Conservation (phyloP, 2,797 vertebrate genomes). For the Prionace glauca region DNA sequence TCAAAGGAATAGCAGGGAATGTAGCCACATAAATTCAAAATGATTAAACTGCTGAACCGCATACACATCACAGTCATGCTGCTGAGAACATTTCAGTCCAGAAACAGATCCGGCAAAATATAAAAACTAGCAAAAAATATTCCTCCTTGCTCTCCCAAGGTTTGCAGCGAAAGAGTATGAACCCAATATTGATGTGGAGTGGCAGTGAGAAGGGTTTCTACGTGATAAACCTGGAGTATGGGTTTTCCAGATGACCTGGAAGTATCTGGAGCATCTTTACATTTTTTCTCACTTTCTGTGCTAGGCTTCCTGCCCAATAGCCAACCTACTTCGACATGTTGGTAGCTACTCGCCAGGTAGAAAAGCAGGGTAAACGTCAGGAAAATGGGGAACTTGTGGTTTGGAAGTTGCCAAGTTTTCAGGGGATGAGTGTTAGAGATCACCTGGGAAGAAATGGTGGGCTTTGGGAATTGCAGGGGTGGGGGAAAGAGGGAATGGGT, state of each 20-base stretch:
- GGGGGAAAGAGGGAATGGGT: not conserved
- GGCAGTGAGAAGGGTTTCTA: not conserved
- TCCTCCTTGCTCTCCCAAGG: not conserved
- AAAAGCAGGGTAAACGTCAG: not conserved
- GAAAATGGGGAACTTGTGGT: not conserved
- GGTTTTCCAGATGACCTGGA: not conserved
- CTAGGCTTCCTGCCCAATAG: not conserved
- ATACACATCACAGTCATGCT: not conserved
- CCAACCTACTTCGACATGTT: not conserved
- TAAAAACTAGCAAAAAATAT: not conserved
- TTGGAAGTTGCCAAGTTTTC: not conserved
- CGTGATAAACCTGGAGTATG: not conserved
- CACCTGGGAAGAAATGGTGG: not conserved
- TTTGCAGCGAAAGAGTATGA: not conserved
- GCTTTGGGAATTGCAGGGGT: not conserved
- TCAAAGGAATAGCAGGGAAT: conserved; percentile 9
- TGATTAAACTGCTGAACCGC: conserved; percentile 8
- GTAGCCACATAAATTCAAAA: conserved; percentile 26
- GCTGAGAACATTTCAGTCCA: not conserved
- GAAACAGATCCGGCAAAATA: not conserved
- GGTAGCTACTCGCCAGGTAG: not conserved
- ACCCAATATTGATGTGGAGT: not conserved
- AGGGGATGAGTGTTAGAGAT: not conserved
- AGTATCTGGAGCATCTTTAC: not conserved
- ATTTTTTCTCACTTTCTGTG: not conserved